A percentile compares a stretch with the other conserved stretches of the same genome.
These are phyloP conservation scores for Montipora efflorescens DNA, from an alignment of 64 coral and sea anemone genomes.

Conservation along the genomic window DNA sequence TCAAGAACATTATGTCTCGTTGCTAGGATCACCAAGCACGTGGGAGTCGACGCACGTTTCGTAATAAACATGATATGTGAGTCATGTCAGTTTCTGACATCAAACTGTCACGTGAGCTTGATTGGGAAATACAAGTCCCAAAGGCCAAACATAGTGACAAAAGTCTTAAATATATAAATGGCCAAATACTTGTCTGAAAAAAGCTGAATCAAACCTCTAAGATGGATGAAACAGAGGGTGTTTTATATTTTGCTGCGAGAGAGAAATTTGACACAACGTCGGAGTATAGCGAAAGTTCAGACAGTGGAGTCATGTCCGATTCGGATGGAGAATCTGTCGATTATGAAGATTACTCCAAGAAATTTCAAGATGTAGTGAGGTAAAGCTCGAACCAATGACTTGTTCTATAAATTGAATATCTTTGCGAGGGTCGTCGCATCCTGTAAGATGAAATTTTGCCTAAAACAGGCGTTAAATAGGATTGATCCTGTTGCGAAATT, in stretches of 20 bases:
- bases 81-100: background rate
- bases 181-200: background rate
- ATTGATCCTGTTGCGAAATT: background rate
- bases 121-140: background rate
- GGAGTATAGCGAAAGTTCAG: background rate
- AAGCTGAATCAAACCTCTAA: background rate
- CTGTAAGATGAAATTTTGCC: background rate
- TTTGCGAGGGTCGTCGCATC: background rate
- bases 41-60: background rate
- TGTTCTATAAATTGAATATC: background rate
- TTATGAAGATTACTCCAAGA: background rate
- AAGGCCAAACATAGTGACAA: background rate
- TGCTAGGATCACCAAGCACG: background rate
- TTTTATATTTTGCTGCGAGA: background rate
- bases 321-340: conserved; percentile 6
- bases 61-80: background rate
- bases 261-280: background rate
- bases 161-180: background rate
- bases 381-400: background rate
- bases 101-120: background rate
- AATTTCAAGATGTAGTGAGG: background rate
- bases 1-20: background rate
- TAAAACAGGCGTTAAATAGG: background rate
- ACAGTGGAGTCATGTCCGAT: conserved; percentile 22
- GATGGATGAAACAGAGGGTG: background rate